Evolutionary conservation across 1,140 invertebrate genomes (phyloP), one percentile per base, ranked within the genome.

Genomic region (Scaptomyza hsui): DNA sequence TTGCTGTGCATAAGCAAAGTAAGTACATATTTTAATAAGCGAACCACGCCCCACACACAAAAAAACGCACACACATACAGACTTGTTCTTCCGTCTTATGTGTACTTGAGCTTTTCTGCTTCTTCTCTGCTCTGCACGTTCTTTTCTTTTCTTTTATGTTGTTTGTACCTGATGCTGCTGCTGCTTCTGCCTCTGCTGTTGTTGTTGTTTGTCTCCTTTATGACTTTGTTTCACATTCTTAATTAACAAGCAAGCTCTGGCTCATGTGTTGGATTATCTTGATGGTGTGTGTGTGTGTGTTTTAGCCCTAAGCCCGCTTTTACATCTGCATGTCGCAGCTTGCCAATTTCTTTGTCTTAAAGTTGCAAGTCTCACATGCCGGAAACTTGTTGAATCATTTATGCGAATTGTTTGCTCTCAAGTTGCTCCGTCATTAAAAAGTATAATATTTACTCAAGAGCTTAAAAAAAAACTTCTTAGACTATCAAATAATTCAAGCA

Each of bases 141-240:
- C 74, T 29, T 24, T 12, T 42, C 74, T 29, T 24, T 12, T 29
- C 56, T 47, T 68, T 68, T 53, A 48, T 75, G 59, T 72, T 52
- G 18, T 68, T 42, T 61, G 21, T 63, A 61, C 59, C 56, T 64
- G 68, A 44, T 53, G 35, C 59, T 42, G 39, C 57, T 35, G 39
- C 12, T 26, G 21, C 42, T 52, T 29, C 5, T 29, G 26, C 44
- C n/a, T n/a, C n/a, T 52, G 19, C 48, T 41, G 44, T 60, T 75
- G 72, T 42, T 67, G 53, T 45, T 64, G 19, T 44, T 72, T 59
- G 77, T 85, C 76, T 81, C 57, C 62, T 81, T 88, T 78, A 77
- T 88, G 81, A 81, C 78, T 88, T 86, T 86, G 73, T 81, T 88
- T 81, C 82, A 71, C 77, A 57, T 79, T 78, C 81, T 81, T 86